A percentile compares a stretch with the other conserved stretches of the same genome.
These are phyloP conservation scores for Polydrusus cervinus DNA, from an alignment of 2,888 invertebrate genomes.

Conservation along the genomic window DNA sequence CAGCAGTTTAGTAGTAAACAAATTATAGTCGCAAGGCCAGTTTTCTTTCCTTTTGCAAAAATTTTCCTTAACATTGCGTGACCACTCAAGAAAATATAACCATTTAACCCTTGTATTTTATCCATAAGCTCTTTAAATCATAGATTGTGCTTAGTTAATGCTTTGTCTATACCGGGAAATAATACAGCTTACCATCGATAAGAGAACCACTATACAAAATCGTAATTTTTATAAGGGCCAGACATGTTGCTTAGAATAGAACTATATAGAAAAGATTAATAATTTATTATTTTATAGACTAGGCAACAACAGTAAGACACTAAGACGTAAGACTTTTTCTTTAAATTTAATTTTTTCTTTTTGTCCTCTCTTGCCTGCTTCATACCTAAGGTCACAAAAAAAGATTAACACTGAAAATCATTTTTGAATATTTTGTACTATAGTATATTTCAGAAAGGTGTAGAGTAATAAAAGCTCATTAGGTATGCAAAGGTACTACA, in stretches of 20 bases:
- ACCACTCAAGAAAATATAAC: constrained; percentile 2
- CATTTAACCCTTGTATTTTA: constrained; percentile 15
- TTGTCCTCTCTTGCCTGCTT: too few species aligned
- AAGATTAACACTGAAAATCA: too few species aligned
- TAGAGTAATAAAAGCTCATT: too few species aligned
- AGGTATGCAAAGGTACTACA: too few species aligned
- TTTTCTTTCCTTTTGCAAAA: background rate
- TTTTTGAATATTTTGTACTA: too few species aligned
- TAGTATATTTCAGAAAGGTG: too few species aligned
- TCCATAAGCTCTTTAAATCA: constrained; percentile 7
- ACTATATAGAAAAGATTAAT: background rate
- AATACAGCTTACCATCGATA: constrained; percentile 19
- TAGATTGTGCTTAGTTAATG: constrained; percentile 1
- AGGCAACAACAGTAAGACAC: too few species aligned
- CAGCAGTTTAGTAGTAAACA: too few species aligned
- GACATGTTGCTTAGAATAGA: background rate
- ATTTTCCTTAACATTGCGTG: constrained; percentile 3
- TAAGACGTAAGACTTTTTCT: too few species aligned
- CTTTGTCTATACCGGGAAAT: constrained; percentile 14
- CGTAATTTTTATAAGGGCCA: constrained; percentile 4
- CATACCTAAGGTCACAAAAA: too few species aligned
- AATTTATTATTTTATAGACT: background rate
- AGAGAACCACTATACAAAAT: constrained; percentile 1
- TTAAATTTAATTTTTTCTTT: too few species aligned
- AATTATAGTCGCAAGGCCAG: too few species aligned